Evolutionary conservation across 1,140 invertebrate species (phyloP), one percentile per base, ranked within the genome.

Genomic region (Heliconius himera): DNA sequence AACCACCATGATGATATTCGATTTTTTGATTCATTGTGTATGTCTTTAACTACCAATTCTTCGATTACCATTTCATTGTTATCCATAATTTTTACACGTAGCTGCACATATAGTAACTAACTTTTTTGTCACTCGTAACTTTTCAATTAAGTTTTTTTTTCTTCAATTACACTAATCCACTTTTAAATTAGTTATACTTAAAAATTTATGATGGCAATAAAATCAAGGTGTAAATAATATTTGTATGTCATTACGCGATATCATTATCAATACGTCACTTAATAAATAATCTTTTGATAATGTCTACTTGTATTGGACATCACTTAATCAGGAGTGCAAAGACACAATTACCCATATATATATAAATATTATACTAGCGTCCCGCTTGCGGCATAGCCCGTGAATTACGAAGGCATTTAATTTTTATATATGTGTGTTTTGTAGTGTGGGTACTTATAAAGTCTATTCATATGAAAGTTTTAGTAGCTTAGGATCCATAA

Each of bases 1-100:
- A 51, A 54, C 56, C 81, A 82, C 84, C 84, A 84, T 36, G 33
- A 20, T 16, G 22, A 29, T 3, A 79, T 8, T 16, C 56, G 71
- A 36, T 77, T 74, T 18, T 22, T 11, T 56, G 22, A n/a, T 76
- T 78, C 71, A 22, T 26, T 82, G 56, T 74, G 78, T 36, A 70
- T 41, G 38, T 81, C 76, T 46, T 80, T 76, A 20, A 78, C 77
- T 18, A 81, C 78, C 54, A 78, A 73, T 6, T 77, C 60, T 29
- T 85, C 81, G 8, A 71, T 75, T n/a, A 79, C 73, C 22, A 66
- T 66, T 16, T 26, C 26, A 6, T 26, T 26, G 60, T 66, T 66
- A 26, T 66, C 60, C 60, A 66, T 66, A 26, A 13, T 66, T 29
- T 16, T 66, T 5, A 66, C 26, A 66, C 26, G 22, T 1, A 26